Base-by-base conservation (phyloP, 2,888 invertebrate genomes). In the Aporophyla nigra region DNA sequence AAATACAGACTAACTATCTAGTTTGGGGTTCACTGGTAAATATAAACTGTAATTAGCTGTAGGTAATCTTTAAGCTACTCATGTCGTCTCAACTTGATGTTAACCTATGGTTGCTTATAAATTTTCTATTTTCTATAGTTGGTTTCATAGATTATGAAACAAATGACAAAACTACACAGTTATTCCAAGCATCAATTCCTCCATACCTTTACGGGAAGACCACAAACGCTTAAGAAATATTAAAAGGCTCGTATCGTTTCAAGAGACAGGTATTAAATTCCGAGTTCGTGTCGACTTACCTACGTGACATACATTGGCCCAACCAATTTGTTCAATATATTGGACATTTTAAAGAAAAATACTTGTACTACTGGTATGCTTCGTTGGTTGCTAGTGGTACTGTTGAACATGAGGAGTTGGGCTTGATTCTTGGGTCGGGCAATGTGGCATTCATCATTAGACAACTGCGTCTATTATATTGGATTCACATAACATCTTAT, bases 241-340 rank as follows among this genome's bases (percentile, higher is more conserved):
- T 84, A 82, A 84, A 86, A 77, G 63, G 66, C 66, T 71, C 66
- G 75, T 74, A 75, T 74, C 80, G 74, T 82, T 81, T 79, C 74
- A 68, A 63, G 73, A 83, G 82, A 82, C 84, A 84, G 79, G 86
- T 88, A 89, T 90, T 88, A 89, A 87, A 89, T 89, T 89, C 86
- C 80, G 56, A 66, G 75, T 67, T 63, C 81, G 46, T 46, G 72
- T 66, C 74, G 74, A 58, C 59, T 72, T 71, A 85, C 40, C 40
- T 76, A 70, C 89, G 89, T 90, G 90, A 82, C 77, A 62, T n/a
- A 74, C 67, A 75, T 71, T 19, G 61, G 59, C 67, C 27, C 21
- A 59, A 70, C 85, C 85, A 88, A 88, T 89, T 86, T 88, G 71
- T 46, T 66, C 58, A 43, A 59, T 61, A 43, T 66, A 51, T 49